These are phyloP conservation scores for Champsocephalus gunnari DNA, from an alignment of 2,797 vertebrate genomes.

Conservation along the genomic window DNA sequence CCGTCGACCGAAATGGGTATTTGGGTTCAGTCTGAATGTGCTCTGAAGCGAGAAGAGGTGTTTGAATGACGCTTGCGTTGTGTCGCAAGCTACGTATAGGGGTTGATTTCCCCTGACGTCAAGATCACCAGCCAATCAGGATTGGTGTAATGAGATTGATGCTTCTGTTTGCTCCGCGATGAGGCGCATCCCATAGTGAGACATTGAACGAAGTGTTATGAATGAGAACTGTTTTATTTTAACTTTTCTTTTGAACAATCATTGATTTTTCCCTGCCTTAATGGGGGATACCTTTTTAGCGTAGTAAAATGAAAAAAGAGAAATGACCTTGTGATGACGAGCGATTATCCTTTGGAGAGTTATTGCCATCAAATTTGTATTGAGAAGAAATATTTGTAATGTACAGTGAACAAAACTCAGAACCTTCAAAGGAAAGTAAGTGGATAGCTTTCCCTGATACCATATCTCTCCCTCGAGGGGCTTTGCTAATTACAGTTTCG, in stretches of 20 bases:
- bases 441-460: neutral
- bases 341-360: neutral
- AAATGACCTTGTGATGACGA: conserved; percentile 3
- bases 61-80: no score
- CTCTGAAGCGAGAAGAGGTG: no score
- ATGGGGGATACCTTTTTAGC: neutral
- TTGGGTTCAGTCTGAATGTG: no score
- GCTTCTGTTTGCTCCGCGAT: no score
- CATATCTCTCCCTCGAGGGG: neutral
- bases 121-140: no score
- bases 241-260: neutral
- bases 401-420: neutral
- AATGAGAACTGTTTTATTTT: neutral
- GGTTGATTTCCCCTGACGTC: no score
- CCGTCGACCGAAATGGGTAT: no score
- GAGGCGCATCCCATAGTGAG: no score
- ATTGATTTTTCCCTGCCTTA: neutral
- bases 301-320: conserved; percentile 1
- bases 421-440: neutral
- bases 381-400: neutral
- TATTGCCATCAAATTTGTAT: neutral
- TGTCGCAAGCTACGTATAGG: no score
- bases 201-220: no score
- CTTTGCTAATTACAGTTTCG: conserved; percentile 24
- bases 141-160: no score